These are phyloP conservation scores for Sitta europaea DNA, from an alignment of 2,113 vertebrate species.

Conservation along the genomic window DNA sequence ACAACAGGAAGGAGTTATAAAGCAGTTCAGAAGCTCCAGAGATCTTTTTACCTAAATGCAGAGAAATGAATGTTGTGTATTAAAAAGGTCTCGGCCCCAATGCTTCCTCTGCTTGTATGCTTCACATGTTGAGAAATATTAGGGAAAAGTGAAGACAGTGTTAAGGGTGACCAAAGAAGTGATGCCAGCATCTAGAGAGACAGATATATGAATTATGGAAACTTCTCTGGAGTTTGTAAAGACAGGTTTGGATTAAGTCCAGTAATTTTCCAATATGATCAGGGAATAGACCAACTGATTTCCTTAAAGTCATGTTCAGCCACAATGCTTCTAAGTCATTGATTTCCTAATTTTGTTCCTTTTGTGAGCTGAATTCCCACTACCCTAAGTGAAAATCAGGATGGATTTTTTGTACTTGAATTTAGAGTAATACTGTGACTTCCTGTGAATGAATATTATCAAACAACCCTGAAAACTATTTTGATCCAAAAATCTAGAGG, in stretches of 20 bases:
- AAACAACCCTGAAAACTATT: background rate
- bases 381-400: background rate
- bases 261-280: accelerated
- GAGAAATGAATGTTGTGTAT: background rate
- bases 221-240: background rate
- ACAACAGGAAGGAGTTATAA: background rate
- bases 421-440: background rate
- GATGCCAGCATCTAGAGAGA: background rate
- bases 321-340: background rate
- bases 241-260: background rate
- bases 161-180: background rate
- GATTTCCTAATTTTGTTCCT: background rate
- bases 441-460: background rate
- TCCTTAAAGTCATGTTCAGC: background rate
- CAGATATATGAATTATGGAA: background rate
- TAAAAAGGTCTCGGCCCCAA: background rate
- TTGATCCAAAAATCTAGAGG: background rate
- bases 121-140: background rate
- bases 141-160: background rate
- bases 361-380: background rate
- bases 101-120: background rate
- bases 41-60: background rate
- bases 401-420: background rate
- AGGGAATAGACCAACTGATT: background rate
- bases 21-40: background rate